Percentiles rank a stretch among this genome's conserved stretches.
These are phyloP conservation scores for Drosophila nr. perissopoda DNA, from an alignment of 2,888 invertebrate species.

Conservation along the genomic window DNA sequence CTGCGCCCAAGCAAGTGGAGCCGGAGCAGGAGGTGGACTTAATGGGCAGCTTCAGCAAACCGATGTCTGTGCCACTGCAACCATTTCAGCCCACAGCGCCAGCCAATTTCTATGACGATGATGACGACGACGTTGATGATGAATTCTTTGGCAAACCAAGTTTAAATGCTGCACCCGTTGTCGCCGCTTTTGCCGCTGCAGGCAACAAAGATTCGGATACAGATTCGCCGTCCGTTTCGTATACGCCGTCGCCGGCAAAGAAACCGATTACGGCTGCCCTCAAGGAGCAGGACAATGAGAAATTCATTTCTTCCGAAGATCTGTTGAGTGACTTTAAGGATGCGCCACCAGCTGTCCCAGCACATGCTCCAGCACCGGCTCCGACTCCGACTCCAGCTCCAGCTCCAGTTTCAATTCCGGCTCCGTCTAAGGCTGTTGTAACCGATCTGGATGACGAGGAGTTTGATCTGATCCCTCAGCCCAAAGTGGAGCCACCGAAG, in stretches of 20 bases:
- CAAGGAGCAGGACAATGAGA: constrained; percentile 84
- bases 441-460: constrained; percentile 81
- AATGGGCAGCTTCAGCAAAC: constrained; percentile 61
- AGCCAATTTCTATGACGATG: constrained; percentile 51
- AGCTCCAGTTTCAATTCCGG: constrained; percentile 6
- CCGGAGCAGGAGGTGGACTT: constrained; percentile 52
- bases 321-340: constrained; percentile 83
- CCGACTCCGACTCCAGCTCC: constrained; percentile 2
- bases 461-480: constrained; percentile 52
- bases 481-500: constrained; percentile 56
- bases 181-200: constrained; percentile 25
- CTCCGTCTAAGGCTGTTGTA: constrained; percentile 39
- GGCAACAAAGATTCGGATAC: constrained; percentile 82
- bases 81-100: constrained; percentile 65
- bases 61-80: constrained; percentile 55
- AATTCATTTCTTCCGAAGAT: constrained; percentile 85
- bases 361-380: constrained; percentile 3
- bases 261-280: constrained; percentile 82
- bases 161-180: constrained; percentile 19
- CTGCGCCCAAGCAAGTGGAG: constrained; percentile 26
- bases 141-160: constrained; percentile 51
- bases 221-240: constrained; percentile 83
- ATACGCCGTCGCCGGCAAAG: constrained; percentile 83
- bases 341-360: constrained; percentile 52
- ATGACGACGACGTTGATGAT: constrained; percentile 60